These are phyloP conservation scores for Operophtera brumata DNA, from an alignment of 2,888 invertebrate species.

Conservation along the genomic window DNA sequence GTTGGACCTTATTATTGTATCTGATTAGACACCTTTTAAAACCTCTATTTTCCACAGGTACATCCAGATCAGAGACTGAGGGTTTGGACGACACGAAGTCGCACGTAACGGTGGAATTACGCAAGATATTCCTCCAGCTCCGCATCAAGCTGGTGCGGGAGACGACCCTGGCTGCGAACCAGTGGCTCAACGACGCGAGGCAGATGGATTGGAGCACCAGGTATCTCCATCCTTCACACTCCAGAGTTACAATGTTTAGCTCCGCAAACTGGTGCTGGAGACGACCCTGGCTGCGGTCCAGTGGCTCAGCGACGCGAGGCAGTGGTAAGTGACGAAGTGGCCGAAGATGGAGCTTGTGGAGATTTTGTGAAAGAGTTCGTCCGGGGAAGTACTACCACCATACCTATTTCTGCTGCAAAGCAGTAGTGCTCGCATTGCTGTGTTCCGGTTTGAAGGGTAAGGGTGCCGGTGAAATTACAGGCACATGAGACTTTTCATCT, in stretches of 20 bases:
- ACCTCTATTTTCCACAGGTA: constrained; percentile 32
- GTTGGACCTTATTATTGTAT: no score
- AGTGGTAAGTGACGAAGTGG: no score
- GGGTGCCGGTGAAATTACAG: no score
- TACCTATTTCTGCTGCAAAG: no score
- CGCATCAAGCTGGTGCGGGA: constrained; percentile 70
- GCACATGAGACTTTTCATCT: no score
- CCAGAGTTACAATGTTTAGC: no score
- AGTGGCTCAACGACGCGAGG: constrained; percentile 71
- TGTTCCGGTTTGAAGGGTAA: no score
- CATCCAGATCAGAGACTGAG: constrained; percentile 36
- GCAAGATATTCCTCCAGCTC: constrained; percentile 81
- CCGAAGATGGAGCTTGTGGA: no score
- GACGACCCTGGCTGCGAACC: constrained; percentile 77
- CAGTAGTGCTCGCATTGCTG: no score
- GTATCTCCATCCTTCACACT: no score
- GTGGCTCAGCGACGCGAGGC: constrained; percentile 71
- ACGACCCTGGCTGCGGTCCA: constrained; percentile 78
- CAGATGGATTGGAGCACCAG: constrained; percentile 78
- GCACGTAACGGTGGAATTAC: constrained; percentile 76
- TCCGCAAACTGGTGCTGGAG: constrained; percentile 68
- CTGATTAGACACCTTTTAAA: not conserved
- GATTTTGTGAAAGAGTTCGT: no score
- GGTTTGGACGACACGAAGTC: constrained; percentile 45
- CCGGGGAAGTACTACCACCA: no score